phyloP scores from a whole-genome alignment of 2,888 invertebrate genomes.

The Drosophila anceps region DNA sequence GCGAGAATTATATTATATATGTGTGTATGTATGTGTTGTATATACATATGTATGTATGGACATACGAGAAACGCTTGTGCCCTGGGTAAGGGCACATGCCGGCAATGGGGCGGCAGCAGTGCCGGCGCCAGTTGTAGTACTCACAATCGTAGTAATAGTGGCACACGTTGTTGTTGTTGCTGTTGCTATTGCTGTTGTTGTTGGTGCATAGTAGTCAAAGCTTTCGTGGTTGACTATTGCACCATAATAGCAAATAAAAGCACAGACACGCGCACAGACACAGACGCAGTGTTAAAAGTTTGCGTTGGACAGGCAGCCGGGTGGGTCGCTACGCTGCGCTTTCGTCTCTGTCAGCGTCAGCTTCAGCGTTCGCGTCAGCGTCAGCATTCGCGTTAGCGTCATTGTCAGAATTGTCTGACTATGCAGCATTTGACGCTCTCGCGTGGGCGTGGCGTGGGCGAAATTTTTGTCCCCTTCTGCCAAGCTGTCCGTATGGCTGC shows the following conservation, averaged over 20 bases:
- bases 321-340: constrained; percentile 29
- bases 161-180: neutral
- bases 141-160: constrained; percentile 28
- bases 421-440: constrained; percentile 10
- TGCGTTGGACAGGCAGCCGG: constrained; percentile 17
- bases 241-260: constrained; percentile 15
- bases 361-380: constrained; percentile 17
- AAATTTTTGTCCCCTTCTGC: constrained; percentile 29
- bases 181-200: neutral
- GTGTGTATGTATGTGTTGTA: neutral
- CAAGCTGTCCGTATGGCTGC: constrained; percentile 6
- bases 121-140: constrained; percentile 21
- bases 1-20: neutral
- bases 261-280: neutral
- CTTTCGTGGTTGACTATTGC: constrained; percentile 1
- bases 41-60: neutral
- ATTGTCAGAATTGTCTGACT: constrained; percentile 41
- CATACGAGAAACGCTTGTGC: constrained; percentile 17
- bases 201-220: constrained; percentile 16
- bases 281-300: constrained; percentile 2
- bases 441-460: constrained; percentile 17
- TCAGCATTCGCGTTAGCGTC: constrained; percentile 6
- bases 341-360: neutral
- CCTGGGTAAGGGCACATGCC: constrained; percentile 28
- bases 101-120: too few species aligned